Base-by-base conservation (phyloP, 2,888 invertebrate genomes). In the Hydroisotoma schaefferi region DNA sequence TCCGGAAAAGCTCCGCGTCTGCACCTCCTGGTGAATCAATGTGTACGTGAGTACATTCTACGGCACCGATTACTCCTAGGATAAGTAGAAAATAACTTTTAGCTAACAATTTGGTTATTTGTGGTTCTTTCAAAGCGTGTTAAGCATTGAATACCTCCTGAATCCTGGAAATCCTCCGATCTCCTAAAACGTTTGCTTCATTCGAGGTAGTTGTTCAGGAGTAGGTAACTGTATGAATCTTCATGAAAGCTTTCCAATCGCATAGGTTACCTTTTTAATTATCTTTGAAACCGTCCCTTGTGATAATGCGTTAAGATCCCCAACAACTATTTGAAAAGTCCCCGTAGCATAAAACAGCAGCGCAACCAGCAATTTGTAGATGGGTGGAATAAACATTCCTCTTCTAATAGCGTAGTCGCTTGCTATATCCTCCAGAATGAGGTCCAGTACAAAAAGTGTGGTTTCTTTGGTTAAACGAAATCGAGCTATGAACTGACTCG, bases 41-140 rank as follows among this genome's bases (percentile, higher is more conserved):
- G 6, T 37, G 12, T 10, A 62, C 37, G 28, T 65, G 62, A 10
- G 59, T 54, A 12, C 63, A 51, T 25, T 63, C 63, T 2, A 63
- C 46, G 20, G 51, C 53, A 2, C 60, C 63, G 2, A 55, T 37
- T 1, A 63, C 60, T 1, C 63, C 63, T 55, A 25, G n/a, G n/a
- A n/a, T n/a, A n/a, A n/a, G n/a, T n/a, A n/a, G n/a, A n/a, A n/a
- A n/a, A n/a, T 33, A 33, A 33, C 15, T 33, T 8, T 33, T 15
- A 33, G 33, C 8, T 10, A 10, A 10, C 33, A 15, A 10, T 33
- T 33, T 33, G 12, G 12, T 10, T 33, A 6, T n/a, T n/a, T n/a
- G n/a, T n/a, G n/a, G n/a, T n/a, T n/a, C n/a, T n/a, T n/a, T n/a
- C n/a, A n/a, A n/a, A n/a, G n/a, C n/a, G n/a, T n/a, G n/a, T n/a